Base-by-base conservation (phyloP, 1,140 invertebrate genomes). In the Schlechtendalia chinensis region DNA sequence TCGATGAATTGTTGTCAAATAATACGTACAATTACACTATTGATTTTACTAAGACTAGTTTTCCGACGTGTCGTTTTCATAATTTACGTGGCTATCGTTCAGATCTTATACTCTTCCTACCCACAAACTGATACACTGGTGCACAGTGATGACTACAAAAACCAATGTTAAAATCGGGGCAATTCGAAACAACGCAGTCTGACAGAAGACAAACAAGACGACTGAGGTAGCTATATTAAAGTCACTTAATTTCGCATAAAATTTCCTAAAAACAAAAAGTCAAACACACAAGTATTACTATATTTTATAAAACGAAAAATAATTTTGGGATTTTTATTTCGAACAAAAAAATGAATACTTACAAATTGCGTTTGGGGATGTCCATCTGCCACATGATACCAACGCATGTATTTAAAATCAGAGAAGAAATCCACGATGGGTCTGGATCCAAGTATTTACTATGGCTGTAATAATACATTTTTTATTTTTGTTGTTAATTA, bases 121-220 rank as follows among this genome's bases (percentile, higher is more conserved):
- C 54, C 72, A 59, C n/a, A 22, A 59, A 61, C 75, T 47, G 47
- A 61, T 17, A 79, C 22, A 79, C 10, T 79, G 75, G 5, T 79
- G 75, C 8, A 79, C 14, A 27, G 75, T 61, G 17, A 79, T 61
- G 22, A 79, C 8, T 47, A 59, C 12, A 63, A 79, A 79, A 24
- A 61, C 39, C 8, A 79, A 19, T 47, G 75, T 61, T 47, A 79
- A 79, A 79, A 79, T 61, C 16, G 75, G 75, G 29, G 56, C 27
- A 12, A 79, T 50, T 61, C 75, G 75, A 50, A 63, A 79, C 27
- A 79, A 63, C 50, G 75, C 56, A 19, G 75, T 79, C 5, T 59
- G 75, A 19, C 75, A 59, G 32, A 79, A 79, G 1, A 79, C 59
- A 19, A 79, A 79, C 39, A 79, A 54, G 50, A 47, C 24, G 10